Evolutionary conservation across 2,888 invertebrate genomes (phyloP).

Genomic region (Eurois occulta): DNA sequence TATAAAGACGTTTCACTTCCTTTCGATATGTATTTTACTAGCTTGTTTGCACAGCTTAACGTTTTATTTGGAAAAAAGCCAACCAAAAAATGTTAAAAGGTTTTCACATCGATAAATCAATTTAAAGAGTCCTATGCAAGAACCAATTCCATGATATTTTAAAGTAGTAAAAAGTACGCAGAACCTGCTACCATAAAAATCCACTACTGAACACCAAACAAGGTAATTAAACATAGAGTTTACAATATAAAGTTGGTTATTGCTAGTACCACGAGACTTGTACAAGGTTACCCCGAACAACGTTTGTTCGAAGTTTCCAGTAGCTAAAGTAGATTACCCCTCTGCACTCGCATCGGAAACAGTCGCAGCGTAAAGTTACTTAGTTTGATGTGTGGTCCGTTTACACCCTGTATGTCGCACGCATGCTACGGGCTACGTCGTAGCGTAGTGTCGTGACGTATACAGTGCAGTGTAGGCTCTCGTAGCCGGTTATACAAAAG

Average conservation of each 20-base stretch:
- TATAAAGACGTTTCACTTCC: not conserved
- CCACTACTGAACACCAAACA: not conserved
- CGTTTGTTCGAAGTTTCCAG: conserved; percentile 19
- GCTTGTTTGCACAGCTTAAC: not conserved
- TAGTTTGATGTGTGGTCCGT: no score
- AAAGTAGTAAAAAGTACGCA: not conserved
- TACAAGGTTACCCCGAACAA: not conserved
- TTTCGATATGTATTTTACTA: no score
- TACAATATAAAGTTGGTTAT: not conserved
- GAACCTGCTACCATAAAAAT: not conserved
- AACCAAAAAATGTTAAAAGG: not conserved
- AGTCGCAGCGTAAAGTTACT: no score
- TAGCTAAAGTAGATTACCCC: conserved; percentile 26
- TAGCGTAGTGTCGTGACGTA: not conserved
- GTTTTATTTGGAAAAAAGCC: not conserved
- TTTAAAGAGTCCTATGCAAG: not conserved
- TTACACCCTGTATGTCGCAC: not conserved
- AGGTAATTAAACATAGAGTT: conserved; percentile 7
- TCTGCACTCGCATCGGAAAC: conserved; percentile 10
- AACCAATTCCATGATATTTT: not conserved
- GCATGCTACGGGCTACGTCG: conserved; percentile 20
- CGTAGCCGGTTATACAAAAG: not conserved
- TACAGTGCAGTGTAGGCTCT: not conserved
- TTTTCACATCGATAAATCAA: not conserved
- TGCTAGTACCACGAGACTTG: not conserved